phyloP scores from a whole-genome alignment of 2,888 invertebrate species.

The Eupsilia transversa region DNA sequence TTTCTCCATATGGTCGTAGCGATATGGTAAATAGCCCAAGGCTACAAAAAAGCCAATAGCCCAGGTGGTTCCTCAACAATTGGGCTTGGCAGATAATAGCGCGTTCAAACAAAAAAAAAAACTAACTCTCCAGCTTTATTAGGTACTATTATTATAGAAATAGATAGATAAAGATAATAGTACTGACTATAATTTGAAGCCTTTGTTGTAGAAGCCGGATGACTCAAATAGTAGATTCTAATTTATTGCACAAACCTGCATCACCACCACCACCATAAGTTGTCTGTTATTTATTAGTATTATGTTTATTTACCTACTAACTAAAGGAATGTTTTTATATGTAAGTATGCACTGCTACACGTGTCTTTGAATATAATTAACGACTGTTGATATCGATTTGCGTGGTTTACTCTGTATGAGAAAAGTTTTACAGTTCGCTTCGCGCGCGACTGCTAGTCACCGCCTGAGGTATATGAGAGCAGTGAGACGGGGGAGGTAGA shows the following conservation, averaged over 20 bases:
- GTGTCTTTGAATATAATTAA: constrained; percentile 26
- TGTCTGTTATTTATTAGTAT: constrained; percentile 1
- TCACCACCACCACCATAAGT: neutral
- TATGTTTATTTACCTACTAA: constrained; percentile 22
- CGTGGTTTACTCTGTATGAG: neutral
- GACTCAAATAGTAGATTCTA: constrained; percentile 20
- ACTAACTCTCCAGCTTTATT: no score
- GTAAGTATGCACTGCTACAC: constrained; percentile 34
- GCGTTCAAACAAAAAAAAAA: no score
- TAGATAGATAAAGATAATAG: no score
- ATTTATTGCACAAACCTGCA: constrained; percentile 8
- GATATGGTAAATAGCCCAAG: no score
- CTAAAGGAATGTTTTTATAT: constrained; percentile 11
- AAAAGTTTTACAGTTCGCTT: no score
- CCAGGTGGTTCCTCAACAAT: no score
- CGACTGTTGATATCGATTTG: constrained; percentile 23
- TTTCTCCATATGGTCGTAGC: no score
- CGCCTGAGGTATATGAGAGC: no score
- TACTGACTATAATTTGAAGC: neutral
- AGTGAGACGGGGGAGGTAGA: no score
- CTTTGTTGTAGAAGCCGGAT: constrained; percentile 1
- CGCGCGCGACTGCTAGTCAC: no score
- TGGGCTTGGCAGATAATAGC: no score
- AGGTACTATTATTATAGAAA: neutral
- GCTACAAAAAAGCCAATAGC: no score